Percentiles rank a stretch among this genome's conserved stretches.
phyloP scores from a whole-genome alignment of 2,113 vertebrate genomes.

The Gnathonemus longibarbis region DNA sequence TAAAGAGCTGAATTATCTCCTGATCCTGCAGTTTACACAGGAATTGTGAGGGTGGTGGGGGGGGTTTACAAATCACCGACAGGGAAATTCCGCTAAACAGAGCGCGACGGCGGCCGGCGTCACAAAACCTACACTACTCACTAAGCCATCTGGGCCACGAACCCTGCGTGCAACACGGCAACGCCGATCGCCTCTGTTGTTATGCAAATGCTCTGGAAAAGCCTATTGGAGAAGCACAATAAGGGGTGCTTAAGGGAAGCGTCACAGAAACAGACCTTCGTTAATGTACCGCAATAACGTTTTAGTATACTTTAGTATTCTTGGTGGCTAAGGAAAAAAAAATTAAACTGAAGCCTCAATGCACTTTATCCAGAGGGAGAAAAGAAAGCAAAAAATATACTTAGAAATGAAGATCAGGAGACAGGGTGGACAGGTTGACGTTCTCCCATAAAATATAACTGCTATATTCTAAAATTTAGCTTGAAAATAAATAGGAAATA shows the following conservation, averaged over 20 bases:
- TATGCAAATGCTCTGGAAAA: slow-evolving; percentile 1
- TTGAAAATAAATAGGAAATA: neutral
- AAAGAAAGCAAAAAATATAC: neutral
- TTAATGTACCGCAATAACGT: neutral
- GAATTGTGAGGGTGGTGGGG: neutral
- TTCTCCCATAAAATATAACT: neutral
- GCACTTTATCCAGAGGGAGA: neutral
- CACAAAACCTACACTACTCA: neutral
- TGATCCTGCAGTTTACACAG: slow-evolving; percentile 12
- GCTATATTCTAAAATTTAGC: neutral
- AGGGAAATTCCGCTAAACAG: slow-evolving; percentile 3
- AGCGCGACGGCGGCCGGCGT: neutral
- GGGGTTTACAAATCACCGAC: neutral
- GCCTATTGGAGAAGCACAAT: neutral
- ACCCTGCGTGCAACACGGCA: neutral
- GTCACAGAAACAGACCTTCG: neutral
- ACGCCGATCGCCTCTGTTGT: neutral
- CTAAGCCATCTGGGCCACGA: neutral
- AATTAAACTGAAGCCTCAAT: neutral
- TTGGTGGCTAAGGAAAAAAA: neutral
- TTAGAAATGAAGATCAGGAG: neutral
- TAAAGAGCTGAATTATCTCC: slow-evolving; percentile 8
- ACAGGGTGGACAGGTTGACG: neutral
- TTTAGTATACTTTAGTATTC: neutral
- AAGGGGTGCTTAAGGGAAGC: neutral